Conservation (phyloP, 2,888 invertebrate species). For the Penaeus monodon region DNA sequence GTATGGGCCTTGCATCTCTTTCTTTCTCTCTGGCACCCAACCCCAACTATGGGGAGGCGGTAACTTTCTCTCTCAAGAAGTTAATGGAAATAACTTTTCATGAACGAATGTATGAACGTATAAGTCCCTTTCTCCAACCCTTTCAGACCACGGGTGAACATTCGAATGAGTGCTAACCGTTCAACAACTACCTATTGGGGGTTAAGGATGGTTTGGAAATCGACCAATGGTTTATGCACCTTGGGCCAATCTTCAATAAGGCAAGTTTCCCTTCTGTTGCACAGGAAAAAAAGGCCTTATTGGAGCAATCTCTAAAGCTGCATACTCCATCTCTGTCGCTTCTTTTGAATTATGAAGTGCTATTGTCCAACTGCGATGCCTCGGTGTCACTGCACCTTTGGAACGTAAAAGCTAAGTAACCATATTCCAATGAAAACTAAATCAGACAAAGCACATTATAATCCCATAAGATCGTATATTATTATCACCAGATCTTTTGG, state of each 20-base stretch:
- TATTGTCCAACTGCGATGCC: conserved; percentile 31
- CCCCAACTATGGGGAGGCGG: conserved; percentile 56
- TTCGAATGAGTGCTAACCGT: conserved; percentile 40
- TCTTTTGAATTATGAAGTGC: conserved; percentile 41
- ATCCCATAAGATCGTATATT: conserved; percentile 19
- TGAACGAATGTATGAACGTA: conserved; percentile 56
- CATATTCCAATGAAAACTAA: conserved; percentile 23
- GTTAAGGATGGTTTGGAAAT: conserved; percentile 41
- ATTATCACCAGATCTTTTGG: neutral
- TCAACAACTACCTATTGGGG: conserved; percentile 58
- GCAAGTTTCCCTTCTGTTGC: conserved; percentile 5
- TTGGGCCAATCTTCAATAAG: conserved; percentile 14
- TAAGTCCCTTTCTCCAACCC: conserved; percentile 66
- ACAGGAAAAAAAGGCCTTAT: conserved; percentile 12
- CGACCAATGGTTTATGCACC: conserved; percentile 19
- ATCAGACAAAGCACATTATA: conserved; percentile 39
- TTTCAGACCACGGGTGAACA: conserved; percentile 62
- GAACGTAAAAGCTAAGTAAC: conserved; percentile 10
- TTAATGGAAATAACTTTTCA: conserved; percentile 50
- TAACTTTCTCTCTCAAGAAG: conserved; percentile 58
- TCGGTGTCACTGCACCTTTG: conserved; percentile 19
- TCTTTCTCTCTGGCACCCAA: conserved; percentile 58
- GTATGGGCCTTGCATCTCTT: conserved; percentile 51
- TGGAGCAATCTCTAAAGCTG: conserved; percentile 26
- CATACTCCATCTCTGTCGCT: conserved; percentile 21